Conservation (phyloP, 2,888 invertebrate species). For the Flexamia atlantica region DNA sequence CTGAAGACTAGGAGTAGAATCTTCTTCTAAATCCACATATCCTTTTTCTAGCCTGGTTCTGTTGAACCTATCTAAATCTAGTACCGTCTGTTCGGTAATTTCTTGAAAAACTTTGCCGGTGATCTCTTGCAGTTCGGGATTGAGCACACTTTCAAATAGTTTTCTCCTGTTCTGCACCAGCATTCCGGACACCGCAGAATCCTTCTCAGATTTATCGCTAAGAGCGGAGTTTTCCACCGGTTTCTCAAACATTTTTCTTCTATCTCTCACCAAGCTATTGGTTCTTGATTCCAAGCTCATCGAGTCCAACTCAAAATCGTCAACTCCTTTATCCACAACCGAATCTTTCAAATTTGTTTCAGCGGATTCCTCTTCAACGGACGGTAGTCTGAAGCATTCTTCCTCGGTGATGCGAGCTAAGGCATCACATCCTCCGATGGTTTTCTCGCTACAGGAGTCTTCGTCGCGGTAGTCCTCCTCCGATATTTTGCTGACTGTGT, state of each 20-base stretch:
- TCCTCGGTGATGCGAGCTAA: background rate
- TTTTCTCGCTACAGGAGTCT: conserved; percentile 31
- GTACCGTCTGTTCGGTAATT: conserved; percentile 46
- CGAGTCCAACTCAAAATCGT: conserved; percentile 27
- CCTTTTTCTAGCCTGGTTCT: conserved; percentile 52
- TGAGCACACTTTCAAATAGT: conserved; percentile 55
- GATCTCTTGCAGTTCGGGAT: conserved; percentile 26
- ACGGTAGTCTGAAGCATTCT: conserved; percentile 43
- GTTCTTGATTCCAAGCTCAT: conserved; percentile 48
- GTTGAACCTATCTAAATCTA: conserved; percentile 43
- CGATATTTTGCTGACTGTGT: conserved; percentile 39
- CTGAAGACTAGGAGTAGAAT: conserved; percentile 70
- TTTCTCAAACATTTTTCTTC: conserved; percentile 67
- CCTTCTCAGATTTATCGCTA: conserved; percentile 44
- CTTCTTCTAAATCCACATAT: conserved; percentile 71
- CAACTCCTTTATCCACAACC: background rate
- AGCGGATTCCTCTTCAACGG: background rate
- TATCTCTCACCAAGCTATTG: conserved; percentile 67
- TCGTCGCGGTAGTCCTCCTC: conserved; percentile 50
- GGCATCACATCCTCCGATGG: background rate
- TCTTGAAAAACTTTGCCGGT: conserved; percentile 52
- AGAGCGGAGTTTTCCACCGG: background rate
- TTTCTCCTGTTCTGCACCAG: conserved; percentile 60
- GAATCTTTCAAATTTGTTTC: background rate
- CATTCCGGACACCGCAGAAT: conserved; percentile 17